Conservation (phyloP, 2,797 vertebrate genomes). For the Myiotriccus ornatus region DNA sequence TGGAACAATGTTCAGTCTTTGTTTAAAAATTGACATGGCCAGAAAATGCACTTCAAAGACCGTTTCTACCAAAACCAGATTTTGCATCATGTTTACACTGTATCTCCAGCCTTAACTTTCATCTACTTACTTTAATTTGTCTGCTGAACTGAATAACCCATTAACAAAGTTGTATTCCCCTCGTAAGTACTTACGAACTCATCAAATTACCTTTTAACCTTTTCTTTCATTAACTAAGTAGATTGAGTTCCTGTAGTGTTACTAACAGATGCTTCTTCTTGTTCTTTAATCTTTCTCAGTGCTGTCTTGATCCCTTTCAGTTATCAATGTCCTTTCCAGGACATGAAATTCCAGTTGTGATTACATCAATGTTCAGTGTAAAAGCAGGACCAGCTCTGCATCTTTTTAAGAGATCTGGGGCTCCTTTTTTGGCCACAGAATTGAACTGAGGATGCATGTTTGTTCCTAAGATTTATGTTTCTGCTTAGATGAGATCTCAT, state of each 20-base stretch:
- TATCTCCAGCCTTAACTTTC: neutral
- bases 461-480: neutral
- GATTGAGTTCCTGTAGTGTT: neutral
- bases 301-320: neutral
- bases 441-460: neutral
- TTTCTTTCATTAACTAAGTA: conserved; percentile 25
- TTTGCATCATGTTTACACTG: neutral
- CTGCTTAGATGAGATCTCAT: neutral
- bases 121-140: neutral
- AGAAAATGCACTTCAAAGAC: neutral
- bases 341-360: neutral
- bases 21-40: neutral
- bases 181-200: neutral
- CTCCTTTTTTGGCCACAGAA: conserved; percentile 49
- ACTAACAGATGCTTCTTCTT: neutral
- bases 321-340: neutral
- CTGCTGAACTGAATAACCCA: neutral
- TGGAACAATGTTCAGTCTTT: neutral
- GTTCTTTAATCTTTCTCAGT: neutral
- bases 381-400: neutral
- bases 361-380: neutral
- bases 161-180: neutral
- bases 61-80: neutral
- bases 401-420: neutral
- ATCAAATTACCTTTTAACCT: conserved; percentile 18